Evolutionary conservation across 2,113 vertebrate species (phyloP).

Genomic region (Morphnarchus princeps): DNA sequence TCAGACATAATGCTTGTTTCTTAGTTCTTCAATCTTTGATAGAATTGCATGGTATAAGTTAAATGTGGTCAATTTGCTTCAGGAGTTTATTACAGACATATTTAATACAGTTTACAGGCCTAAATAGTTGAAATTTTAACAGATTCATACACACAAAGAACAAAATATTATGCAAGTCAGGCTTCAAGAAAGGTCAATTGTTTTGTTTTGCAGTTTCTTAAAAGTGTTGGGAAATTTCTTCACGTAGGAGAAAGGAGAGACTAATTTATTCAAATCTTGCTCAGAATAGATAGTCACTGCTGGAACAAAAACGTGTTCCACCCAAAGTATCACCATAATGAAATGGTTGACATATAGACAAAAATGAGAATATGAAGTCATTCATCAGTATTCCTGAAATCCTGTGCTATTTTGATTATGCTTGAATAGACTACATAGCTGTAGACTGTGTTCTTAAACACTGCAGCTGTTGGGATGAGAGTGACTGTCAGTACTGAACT

Average conservation of each 20-base stretch:
- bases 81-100: background rate
- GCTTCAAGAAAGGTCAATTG: background rate
- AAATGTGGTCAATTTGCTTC: background rate
- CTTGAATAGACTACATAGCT: background rate
- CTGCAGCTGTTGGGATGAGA: background rate
- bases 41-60: background rate
- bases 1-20: background rate
- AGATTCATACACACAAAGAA: background rate
- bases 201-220: background rate
- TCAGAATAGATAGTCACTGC: background rate
- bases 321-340: background rate
- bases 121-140: background rate
- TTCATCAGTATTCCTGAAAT: background rate
- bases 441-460: background rate
- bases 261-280: background rate
- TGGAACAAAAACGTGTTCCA: background rate
- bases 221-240: background rate
- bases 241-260: background rate
- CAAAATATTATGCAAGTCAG: background rate
- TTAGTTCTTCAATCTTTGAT: background rate
- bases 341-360: accelerated
- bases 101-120: background rate
- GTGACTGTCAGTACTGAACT: background rate
- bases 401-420: background rate
- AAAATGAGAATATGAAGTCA: background rate